Base-by-base conservation (phyloP, 1,140 invertebrate species). In the Papilio glaucus region DNA sequence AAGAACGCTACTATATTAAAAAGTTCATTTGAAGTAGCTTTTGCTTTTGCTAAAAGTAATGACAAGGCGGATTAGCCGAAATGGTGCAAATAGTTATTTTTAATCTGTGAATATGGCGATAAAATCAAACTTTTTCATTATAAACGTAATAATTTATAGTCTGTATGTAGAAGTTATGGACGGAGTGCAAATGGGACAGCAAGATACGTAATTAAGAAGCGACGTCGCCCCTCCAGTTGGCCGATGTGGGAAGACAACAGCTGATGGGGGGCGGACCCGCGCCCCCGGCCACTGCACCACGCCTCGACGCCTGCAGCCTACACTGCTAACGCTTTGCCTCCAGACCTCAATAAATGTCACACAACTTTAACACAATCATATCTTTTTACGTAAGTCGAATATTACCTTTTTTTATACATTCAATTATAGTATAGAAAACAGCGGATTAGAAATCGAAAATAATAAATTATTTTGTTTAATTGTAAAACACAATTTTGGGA, bases 261-360 rank as follows among this genome's bases (percentile, higher is more conserved):
- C 82, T 89, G 81, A 77, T 69, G 76, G 57, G 62, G 78, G 78
- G 82, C 77, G 76, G 80, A 70, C 49, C 61, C 33, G 71, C 71
- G 84, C 85, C 84, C 63, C 57, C 72, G 84, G 85, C 85, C 71
- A 78, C 77, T 74, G 78, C 53, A 77, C 76, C 82, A 88, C 84
- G 88, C 82, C 75, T 84, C 77, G 77, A 84, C 88, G 85, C 88
- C 81, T 86, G 70, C 49, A 72, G 15, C 15, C 68, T 63, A 33
- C 62, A 26, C 49, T 71, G 65, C 72, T 65, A 69, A 69, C 74
- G 69, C 39, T 71, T 60, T 71, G 72, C 62, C 26, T 41, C 33
- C 60, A 71, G 12, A 41, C 62, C n/a, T 8, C 60, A 49, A 72
- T 21, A 62, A 49, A 60, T 53, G 24, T 18, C 61, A 41, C 53